Conservation (phyloP, 2,797 vertebrate genomes). For the Rhinatrema bivittatum region DNA sequence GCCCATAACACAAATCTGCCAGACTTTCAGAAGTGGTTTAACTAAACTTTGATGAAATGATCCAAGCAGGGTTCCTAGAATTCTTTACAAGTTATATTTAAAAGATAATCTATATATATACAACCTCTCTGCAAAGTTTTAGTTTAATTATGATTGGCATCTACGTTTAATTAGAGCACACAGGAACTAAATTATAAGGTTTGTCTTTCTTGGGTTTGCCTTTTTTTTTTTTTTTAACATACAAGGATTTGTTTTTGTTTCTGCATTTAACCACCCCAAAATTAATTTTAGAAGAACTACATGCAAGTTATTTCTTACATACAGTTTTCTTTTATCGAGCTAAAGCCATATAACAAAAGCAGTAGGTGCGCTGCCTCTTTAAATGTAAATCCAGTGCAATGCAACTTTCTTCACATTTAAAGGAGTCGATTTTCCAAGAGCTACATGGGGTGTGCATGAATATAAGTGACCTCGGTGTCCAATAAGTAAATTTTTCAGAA, state of each 20-base stretch:
- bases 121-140: not conserved
- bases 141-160: not conserved
- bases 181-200: not conserved
- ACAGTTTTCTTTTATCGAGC: constrained; percentile 1
- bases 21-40: not conserved
- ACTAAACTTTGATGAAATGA: not conserved
- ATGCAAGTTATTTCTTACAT: not conserved
- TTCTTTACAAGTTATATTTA: not conserved
- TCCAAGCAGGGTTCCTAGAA: not conserved
- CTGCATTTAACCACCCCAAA: not conserved
- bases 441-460: too few species aligned
- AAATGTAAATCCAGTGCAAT: too few species aligned
- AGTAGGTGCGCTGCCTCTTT: not conserved
- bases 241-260: not conserved
- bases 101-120: not conserved
- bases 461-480: too few species aligned
- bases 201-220: not conserved
- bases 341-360: too few species aligned
- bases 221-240: too few species aligned
- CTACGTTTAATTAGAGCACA: not conserved
- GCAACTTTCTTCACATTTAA: too few species aligned
- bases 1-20: not conserved
- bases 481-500: too few species aligned
- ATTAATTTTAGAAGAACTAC: not conserved
- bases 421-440: too few species aligned